Evolutionary conservation across 2,113 vertebrate genomes (phyloP).

Genomic region (Synchiropus splendidus): DNA sequence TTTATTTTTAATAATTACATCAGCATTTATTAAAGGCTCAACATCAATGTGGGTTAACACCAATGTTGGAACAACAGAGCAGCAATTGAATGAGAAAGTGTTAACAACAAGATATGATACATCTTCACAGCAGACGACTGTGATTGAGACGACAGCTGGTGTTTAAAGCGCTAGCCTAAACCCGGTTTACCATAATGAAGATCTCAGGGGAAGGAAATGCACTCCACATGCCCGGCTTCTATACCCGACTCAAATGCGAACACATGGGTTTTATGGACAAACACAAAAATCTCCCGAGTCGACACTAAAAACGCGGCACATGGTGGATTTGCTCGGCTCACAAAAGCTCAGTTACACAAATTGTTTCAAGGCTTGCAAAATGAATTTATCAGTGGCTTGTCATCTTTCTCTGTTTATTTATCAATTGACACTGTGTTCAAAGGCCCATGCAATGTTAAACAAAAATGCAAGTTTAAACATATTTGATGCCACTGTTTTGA

Average conservation of each 20-base stretch:
- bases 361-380: too few species aligned
- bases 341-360: too few species aligned
- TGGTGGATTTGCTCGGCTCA: constrained; percentile 47
- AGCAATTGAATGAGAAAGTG: constrained; percentile 21
- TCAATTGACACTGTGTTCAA: too few species aligned
- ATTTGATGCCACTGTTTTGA: too few species aligned
- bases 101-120: constrained; percentile 46
- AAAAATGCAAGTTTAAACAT: not conserved
- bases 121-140: constrained; percentile 50
- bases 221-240: constrained; percentile 21
- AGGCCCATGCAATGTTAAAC: not conserved
- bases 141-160: constrained; percentile 62
- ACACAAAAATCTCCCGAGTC: constrained; percentile 30
- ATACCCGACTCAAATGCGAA: constrained; percentile 31
- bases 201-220: constrained; percentile 31
- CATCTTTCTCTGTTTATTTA: too few species aligned
- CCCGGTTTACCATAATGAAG: constrained; percentile 48
- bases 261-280: constrained; percentile 26
- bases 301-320: constrained; percentile 28
- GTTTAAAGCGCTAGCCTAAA: constrained; percentile 53
- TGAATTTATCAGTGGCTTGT: too few species aligned
- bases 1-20: too few species aligned
- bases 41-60: too few species aligned
- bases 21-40: too few species aligned
- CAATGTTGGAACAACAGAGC: constrained; percentile 1